These are phyloP conservation scores for Agraylea sexmaculata DNA, from an alignment of 1,140 invertebrate species.

Conservation along the genomic window DNA sequence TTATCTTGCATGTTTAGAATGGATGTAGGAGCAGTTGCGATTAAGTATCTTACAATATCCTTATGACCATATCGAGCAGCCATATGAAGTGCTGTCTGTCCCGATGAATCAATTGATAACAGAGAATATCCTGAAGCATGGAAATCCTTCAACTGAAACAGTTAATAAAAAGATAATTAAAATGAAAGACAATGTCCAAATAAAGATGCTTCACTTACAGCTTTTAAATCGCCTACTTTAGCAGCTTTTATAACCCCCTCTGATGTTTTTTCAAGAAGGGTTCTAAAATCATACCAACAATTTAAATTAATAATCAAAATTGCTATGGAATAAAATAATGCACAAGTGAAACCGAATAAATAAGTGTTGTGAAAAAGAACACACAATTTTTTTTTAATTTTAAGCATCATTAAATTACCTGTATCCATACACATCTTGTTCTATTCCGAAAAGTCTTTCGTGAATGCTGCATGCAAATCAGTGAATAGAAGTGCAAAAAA, in stretches of 20 bases:
- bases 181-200: slow-evolving; percentile 4
- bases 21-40: slow-evolving; percentile 68
- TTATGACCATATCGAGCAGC: slow-evolving; percentile 78
- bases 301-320: slow-evolving; percentile 7
- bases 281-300: slow-evolving; percentile 36
- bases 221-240: slow-evolving; percentile 38
- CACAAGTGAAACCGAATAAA: background rate
- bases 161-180: slow-evolving; percentile 7
- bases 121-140: slow-evolving; percentile 75
- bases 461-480: slow-evolving; percentile 57
- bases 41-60: slow-evolving; percentile 80
- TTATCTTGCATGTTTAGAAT: slow-evolving; percentile 81
- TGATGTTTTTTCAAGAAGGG: slow-evolving; percentile 63
- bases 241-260: slow-evolving; percentile 68
- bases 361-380: too few species aligned
- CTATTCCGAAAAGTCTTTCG: slow-evolving; percentile 61
- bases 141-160: slow-evolving; percentile 63
- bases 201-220: slow-evolving; percentile 24
- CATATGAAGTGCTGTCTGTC: slow-evolving; percentile 83
- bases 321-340: background rate
- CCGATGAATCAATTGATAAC: slow-evolving; percentile 70
- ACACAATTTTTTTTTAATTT: too few species aligned
- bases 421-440: slow-evolving; percentile 57
- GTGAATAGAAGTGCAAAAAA: slow-evolving; percentile 25
- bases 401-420: slow-evolving; percentile 49